Evolutionary conservation across 2,113 vertebrate species (phyloP).

Genomic region (Atractosteus spatula): DNA sequence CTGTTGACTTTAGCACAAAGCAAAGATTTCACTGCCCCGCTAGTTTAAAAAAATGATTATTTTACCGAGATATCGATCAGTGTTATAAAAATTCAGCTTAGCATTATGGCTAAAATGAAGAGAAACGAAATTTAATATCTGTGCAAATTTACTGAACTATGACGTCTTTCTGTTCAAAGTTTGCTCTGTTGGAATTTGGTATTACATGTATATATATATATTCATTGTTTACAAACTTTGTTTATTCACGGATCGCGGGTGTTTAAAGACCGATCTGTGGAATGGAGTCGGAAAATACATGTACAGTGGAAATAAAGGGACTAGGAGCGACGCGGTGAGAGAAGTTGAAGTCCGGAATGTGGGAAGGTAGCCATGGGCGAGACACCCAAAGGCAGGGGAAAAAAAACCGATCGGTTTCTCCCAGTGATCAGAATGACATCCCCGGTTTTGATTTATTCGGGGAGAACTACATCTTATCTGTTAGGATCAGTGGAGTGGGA

Average conservation of each 20-base stretch:
- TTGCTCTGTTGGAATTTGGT: constrained; percentile 91
- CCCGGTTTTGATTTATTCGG: constrained; percentile 53
- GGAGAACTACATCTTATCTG: constrained; percentile 71
- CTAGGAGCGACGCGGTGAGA: neutral
- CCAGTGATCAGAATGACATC: constrained; percentile 32
- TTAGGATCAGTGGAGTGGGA: constrained; percentile 66
- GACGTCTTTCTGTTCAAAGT: constrained; percentile 80
- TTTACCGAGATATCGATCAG: constrained; percentile 99
- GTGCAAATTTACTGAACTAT: constrained; percentile 91
- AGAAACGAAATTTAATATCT: constrained; percentile 85
- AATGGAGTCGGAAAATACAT: constrained; percentile 60
- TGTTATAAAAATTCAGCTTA: constrained; percentile 93
- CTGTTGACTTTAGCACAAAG: constrained; percentile 99
- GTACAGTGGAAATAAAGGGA: constrained; percentile 31
- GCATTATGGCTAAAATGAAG: constrained; percentile 85
- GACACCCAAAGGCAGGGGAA: constrained; percentile 20
- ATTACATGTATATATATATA: constrained; percentile 64
- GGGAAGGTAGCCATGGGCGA: constrained; percentile 32
- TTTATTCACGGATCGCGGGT: constrained; percentile 87
- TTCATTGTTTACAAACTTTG: constrained; percentile 87
- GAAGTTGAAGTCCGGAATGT: constrained; percentile 50
- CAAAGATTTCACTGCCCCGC: constrained; percentile 98
- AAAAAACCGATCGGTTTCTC: constrained; percentile 7
- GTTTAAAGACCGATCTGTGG: constrained; percentile 74
- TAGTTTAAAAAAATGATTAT: constrained; percentile 96